These are phyloP conservation scores for Cheilosia pagana DNA, from an alignment of 2,888 invertebrate species.

Conservation along the genomic window DNA sequence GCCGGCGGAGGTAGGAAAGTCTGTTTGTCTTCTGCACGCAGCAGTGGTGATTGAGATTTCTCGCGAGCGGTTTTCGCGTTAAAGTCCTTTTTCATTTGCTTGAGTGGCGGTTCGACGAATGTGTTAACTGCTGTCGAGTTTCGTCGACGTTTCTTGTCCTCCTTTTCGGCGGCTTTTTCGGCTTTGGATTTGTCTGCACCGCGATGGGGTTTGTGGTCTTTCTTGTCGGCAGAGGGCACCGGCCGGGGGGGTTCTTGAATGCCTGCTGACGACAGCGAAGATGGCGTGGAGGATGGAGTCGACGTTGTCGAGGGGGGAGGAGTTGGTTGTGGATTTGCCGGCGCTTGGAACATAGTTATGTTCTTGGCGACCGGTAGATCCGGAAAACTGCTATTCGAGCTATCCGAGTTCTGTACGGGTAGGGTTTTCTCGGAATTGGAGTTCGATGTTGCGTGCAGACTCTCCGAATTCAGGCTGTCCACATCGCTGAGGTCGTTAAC, in stretches of 20 bases:
- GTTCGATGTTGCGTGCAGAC: conserved; percentile 69
- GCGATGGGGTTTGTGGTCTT: conserved; percentile 83
- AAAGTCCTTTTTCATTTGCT: conserved; percentile 80
- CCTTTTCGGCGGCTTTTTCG: conserved; percentile 85
- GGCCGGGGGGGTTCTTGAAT: conserved; percentile 29
- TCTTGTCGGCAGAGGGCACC: conserved; percentile 82
- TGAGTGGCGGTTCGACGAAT: conserved; percentile 84
- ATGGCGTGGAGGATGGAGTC: conserved; percentile 57
- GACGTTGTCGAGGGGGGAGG: conserved; percentile 60
- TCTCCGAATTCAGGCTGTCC: conserved; percentile 80
- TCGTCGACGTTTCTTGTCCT: conserved; percentile 85
- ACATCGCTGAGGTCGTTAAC: conserved; percentile 79
- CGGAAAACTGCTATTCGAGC: conserved; percentile 82
- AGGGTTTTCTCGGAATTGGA: conserved; percentile 76
- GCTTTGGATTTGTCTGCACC: conserved; percentile 81
- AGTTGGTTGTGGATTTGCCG: conserved; percentile 66
- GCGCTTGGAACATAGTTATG: conserved; percentile 59
- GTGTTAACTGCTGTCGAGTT: conserved; percentile 78
- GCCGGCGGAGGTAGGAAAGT: conserved; percentile 69
- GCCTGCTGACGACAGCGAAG: conserved; percentile 4
- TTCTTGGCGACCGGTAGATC: conserved; percentile 77
- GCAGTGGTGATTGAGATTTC: conserved; percentile 81
- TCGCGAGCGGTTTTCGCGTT: conserved; percentile 79
- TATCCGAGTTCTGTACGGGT: conserved; percentile 80
- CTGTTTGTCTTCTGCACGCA: conserved; percentile 77